Conservation (phyloP, 2,113 vertebrate genomes). For the Pampusana beccarii region DNA sequence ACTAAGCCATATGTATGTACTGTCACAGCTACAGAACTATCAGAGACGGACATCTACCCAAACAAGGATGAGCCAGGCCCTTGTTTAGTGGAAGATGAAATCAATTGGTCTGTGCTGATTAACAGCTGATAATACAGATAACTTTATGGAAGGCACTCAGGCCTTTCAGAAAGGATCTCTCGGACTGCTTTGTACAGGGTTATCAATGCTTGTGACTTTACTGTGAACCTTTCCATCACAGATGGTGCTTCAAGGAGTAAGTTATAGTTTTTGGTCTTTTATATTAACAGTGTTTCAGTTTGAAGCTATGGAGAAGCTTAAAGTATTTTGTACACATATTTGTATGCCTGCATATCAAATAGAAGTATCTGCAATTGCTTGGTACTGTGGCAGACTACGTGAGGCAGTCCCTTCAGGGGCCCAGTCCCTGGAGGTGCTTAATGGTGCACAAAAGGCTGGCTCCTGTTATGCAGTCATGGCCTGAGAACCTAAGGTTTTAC, state of each 20-base stretch:
- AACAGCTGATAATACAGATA: slow-evolving; percentile 28
- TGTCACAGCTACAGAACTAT: neutral
- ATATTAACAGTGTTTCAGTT: neutral
- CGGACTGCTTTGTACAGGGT: neutral
- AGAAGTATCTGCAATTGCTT: neutral
- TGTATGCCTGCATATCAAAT: accelerated
- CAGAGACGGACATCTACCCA: neutral
- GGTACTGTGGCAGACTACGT: neutral
- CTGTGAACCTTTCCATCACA: neutral
- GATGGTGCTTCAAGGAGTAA: neutral
- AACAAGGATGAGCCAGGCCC: slow-evolving; percentile 31
- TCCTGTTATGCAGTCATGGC: neutral
- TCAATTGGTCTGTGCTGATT: slow-evolving; percentile 28
- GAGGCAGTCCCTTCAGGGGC: neutral
- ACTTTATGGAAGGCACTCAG: slow-evolving; percentile 3
- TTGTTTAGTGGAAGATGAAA: slow-evolving; percentile 20
- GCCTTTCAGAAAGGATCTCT: slow-evolving; percentile 16
- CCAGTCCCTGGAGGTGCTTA: neutral
- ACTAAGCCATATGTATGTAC: accelerated
- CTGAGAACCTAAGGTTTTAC: neutral
- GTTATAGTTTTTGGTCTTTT: neutral
- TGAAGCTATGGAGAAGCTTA: neutral
- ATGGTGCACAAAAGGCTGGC: neutral
- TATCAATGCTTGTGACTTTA: neutral
- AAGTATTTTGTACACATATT: neutral